Percentiles rank a stretch among this genome's conserved stretches.
Evolutionary conservation across 2,888 invertebrate species (phyloP).

Genomic region (Ommatoiulus sabulosus): DNA sequence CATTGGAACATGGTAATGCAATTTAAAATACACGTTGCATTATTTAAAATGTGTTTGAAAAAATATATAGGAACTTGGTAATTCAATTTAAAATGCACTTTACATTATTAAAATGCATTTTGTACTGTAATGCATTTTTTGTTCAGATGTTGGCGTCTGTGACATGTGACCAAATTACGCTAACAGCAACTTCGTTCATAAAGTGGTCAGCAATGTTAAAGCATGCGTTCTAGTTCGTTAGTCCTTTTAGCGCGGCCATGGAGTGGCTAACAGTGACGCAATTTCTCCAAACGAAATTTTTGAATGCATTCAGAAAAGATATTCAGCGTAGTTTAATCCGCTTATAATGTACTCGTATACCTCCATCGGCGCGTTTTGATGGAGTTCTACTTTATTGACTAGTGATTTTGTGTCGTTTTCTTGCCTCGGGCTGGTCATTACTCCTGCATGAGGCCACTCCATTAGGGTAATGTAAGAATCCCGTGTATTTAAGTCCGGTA

Average conservation of each 20-base stretch:
- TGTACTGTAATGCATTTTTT: no score
- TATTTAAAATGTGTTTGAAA: no score
- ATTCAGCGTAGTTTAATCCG: neutral
- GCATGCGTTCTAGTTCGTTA: neutral
- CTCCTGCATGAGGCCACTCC: neutral
- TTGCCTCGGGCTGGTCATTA: neutral
- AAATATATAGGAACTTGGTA: no score
- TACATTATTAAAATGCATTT: no score
- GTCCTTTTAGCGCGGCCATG: neutral
- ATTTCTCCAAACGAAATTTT: neutral
- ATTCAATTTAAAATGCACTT: no score
- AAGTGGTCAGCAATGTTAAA: no score
- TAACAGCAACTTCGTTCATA: no score
- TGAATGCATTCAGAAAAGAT: neutral
- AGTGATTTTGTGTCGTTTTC: neutral
- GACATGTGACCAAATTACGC: no score
- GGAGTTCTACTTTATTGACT: neutral
- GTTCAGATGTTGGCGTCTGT: no score
- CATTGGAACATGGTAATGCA: no score
- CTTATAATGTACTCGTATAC: neutral
- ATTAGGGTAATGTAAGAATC: neutral
- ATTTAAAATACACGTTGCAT: no score
- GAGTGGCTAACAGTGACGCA: neutral
- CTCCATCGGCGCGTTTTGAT: neutral
- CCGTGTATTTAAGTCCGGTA: neutral